Percentiles rank a stretch among this genome's conserved stretches.
Evolutionary conservation across 1,140 invertebrate species (phyloP).

Genomic region (Spodoptera litura): DNA sequence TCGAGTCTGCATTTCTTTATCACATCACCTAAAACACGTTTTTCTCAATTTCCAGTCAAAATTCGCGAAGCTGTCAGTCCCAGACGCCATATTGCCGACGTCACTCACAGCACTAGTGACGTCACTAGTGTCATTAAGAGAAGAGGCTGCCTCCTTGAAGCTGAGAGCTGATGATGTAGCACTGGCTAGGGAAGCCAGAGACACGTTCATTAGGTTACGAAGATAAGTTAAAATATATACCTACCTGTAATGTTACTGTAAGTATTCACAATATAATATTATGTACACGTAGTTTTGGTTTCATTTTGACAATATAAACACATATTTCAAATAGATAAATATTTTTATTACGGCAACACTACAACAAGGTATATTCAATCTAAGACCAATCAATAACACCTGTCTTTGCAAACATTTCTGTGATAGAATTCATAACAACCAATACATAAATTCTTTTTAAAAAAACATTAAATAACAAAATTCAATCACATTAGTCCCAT

Average conservation of each 20-base stretch:
- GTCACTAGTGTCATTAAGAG: slow-evolving; percentile 60
- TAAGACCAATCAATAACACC: too few species aligned
- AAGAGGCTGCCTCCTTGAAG: slow-evolving; percentile 63
- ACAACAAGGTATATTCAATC: too few species aligned
- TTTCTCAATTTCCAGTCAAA: slow-evolving; percentile 61
- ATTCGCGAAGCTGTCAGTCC: slow-evolving; percentile 69
- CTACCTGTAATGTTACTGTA: not conserved
- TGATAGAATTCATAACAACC: too few species aligned
- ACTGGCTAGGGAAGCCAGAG: slow-evolving; percentile 66
- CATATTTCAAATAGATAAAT: too few species aligned
- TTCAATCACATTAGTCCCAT: too few species aligned
- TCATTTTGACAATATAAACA: too few species aligned
- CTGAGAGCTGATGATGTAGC: slow-evolving; percentile 72
- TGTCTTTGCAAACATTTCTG: too few species aligned
- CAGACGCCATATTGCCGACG: slow-evolving; percentile 67
- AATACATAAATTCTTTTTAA: too few species aligned
- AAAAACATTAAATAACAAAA: too few species aligned
- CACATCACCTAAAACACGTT: not conserved
- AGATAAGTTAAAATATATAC: slow-evolving; percentile 48
- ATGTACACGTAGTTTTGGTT: too few species aligned
- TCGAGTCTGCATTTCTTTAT: not conserved
- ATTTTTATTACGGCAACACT: too few species aligned
- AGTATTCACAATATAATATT: not conserved
- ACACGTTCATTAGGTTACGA: slow-evolving; percentile 65
- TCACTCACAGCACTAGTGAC: slow-evolving; percentile 61